Conservation (phyloP, 2,888 invertebrate genomes). For the Hyposoter dolosus region DNA sequence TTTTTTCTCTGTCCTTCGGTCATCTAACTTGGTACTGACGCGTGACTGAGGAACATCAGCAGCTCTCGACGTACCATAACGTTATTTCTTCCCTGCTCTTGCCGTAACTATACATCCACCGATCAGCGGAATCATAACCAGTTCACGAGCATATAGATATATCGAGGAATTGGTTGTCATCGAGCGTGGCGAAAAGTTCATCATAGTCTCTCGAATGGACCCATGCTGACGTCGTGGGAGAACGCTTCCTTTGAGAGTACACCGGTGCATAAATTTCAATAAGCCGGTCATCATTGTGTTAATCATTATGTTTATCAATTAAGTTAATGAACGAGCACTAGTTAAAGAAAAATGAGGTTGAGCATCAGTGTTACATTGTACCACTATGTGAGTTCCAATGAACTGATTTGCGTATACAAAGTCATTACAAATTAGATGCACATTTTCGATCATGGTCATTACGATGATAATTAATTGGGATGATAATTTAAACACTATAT, state of each 20-base stretch:
- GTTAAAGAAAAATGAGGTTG: constrained; percentile 5
- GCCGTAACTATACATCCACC: constrained; percentile 68
- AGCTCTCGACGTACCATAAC: constrained; percentile 71
- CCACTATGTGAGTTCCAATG: background rate
- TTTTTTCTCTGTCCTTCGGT: constrained; percentile 63
- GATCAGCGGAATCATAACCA: constrained; percentile 70
- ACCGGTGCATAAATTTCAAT: constrained; percentile 9
- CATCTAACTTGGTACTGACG: constrained; percentile 82
- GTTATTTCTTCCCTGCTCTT: constrained; percentile 73
- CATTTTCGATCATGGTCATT: background rate
- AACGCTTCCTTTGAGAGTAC: constrained; percentile 39
- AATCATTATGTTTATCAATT: background rate
- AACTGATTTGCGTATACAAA: background rate
- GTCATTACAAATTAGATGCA: background rate
- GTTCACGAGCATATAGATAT: constrained; percentile 3
- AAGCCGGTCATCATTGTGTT: background rate
- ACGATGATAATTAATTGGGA: background rate
- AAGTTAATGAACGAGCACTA: background rate
- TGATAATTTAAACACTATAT: background rate
- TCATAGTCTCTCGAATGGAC: constrained; percentile 35
- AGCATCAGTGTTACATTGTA: background rate
- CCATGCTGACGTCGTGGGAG: constrained; percentile 60
- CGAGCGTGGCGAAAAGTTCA: constrained; percentile 66
- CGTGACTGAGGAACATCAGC: constrained; percentile 80
- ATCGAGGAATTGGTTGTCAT: constrained; percentile 61